A percentile compares a stretch with the other conserved stretches of the same genome.
Evolutionary conservation across 2,113 vertebrate species (phyloP).

Genomic region (Bagarius yarrelli): DNA sequence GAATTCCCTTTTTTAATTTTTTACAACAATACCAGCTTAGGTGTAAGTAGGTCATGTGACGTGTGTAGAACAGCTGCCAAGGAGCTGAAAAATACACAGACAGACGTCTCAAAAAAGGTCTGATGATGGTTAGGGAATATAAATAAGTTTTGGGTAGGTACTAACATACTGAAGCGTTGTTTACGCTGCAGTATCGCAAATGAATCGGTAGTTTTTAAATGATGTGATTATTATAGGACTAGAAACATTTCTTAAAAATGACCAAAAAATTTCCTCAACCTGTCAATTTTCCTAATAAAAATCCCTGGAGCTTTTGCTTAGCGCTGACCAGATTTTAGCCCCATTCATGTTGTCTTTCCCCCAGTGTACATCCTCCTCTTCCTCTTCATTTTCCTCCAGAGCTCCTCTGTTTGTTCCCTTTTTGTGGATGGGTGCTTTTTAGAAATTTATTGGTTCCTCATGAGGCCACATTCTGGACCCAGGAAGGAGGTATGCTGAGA

Average conservation of each 20-base stretch:
- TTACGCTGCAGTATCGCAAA: not conserved
- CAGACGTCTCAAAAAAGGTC: not conserved
- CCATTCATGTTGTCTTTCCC: not conserved
- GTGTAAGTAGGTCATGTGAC: not conserved
- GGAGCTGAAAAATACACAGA: not conserved
- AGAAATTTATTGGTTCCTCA: slow-evolving; percentile 15
- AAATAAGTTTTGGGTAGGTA: not conserved
- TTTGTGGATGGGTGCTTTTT: slow-evolving; percentile 14
- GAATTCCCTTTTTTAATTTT: no score
- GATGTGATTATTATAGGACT: not conserved
- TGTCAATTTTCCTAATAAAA: not conserved
- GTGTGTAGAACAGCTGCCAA: not conserved
- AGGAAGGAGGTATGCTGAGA: not conserved
- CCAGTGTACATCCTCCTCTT: not conserved
- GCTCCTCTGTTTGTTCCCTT: slow-evolving; percentile 1
- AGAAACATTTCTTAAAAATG: not conserved
- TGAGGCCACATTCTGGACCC: not conserved
- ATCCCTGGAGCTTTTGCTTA: slow-evolving; percentile 10
- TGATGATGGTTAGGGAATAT: not conserved
- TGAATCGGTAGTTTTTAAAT: not conserved
- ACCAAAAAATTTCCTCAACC: no score
- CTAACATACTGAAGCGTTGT: not conserved
- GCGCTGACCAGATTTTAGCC: slow-evolving; percentile 9
- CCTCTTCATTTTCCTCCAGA: not conserved
- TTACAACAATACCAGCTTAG: not conserved